A percentile compares a stretch with the other conserved stretches of the same genome.
These are phyloP conservation scores for Solenodon paradoxus DNA, from an alignment of 2,113 vertebrate species.

Conservation along the genomic window DNA sequence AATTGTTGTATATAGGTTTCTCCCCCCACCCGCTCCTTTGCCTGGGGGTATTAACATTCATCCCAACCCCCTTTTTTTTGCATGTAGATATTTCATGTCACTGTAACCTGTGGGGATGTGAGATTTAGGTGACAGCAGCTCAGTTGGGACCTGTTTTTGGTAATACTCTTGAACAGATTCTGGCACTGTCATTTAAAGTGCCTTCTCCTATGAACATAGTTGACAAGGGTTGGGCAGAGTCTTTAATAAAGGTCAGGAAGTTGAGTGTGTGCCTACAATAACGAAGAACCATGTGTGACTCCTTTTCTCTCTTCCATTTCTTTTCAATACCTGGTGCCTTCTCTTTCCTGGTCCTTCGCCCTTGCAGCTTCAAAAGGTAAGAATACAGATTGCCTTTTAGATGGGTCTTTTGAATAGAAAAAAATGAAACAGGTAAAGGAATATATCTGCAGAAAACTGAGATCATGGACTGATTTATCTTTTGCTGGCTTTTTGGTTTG, in stretches of 20 bases:
- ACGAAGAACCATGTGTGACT: slow-evolving; percentile 29
- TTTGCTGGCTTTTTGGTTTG: background rate
- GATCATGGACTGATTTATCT: background rate
- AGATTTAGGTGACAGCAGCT: background rate
- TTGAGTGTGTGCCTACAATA: background rate
- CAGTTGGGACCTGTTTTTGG: background rate
- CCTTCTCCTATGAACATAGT: background rate
- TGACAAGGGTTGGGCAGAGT: background rate
- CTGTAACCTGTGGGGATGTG: background rate
- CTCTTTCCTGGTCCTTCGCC: background rate
- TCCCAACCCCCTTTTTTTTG: background rate
- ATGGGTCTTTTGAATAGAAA: background rate
- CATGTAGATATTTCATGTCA: background rate
- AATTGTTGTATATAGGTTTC: background rate
- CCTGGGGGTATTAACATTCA: background rate
- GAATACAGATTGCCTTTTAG: slow-evolving; percentile 48
- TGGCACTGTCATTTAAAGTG: background rate
- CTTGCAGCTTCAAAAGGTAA: slow-evolving; percentile 81
- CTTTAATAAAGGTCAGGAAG: background rate
- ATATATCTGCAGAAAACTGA: background rate
- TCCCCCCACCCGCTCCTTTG: background rate
- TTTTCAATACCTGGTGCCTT: slow-evolving; percentile 42
- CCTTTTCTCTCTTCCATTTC: slow-evolving; percentile 44
- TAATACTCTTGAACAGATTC: background rate
- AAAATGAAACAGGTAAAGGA: background rate